Conservation (phyloP, 2,797 vertebrate species). For the Lophotriccus pileatus region DNA sequence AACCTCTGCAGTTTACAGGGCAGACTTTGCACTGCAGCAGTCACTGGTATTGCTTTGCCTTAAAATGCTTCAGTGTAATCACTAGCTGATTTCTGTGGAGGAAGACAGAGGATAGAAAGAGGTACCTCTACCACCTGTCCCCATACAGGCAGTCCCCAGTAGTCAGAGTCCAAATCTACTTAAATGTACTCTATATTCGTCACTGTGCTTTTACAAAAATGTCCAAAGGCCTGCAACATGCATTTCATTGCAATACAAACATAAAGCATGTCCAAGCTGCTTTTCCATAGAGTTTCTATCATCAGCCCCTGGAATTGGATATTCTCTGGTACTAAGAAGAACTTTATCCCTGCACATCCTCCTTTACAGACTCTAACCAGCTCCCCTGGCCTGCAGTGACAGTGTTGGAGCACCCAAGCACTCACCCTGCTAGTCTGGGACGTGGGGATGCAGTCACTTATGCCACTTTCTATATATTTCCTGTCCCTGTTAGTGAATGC, state of each 20-base stretch:
- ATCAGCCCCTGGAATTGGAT: not conserved
- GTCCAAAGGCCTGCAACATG: not conserved
- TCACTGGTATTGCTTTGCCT: not conserved
- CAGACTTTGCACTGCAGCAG: not conserved
- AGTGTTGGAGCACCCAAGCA: not conserved
- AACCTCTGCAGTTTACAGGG: not conserved
- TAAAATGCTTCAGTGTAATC: not conserved
- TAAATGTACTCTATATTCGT: not conserved
- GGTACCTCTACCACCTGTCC: not conserved
- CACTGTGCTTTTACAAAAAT: not conserved
- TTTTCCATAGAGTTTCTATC: not conserved
- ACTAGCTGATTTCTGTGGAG: not conserved
- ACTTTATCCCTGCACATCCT: not conserved
- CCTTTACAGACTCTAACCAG: not conserved
- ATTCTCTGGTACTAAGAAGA: not conserved
- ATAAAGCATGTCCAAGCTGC: not conserved
- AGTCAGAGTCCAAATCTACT: not conserved
- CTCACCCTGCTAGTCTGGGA: not conserved
- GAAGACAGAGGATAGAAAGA: not conserved
- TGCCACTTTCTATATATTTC: not conserved
- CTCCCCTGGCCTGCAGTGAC: not conserved
- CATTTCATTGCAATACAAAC: not conserved
- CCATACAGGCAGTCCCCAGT: not conserved
- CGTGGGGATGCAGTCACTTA: not conserved
- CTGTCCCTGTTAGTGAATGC: not conserved